These are phyloP conservation scores for Musca domestica DNA, from an alignment of 1,140 invertebrate species.

Conservation along the genomic window DNA sequence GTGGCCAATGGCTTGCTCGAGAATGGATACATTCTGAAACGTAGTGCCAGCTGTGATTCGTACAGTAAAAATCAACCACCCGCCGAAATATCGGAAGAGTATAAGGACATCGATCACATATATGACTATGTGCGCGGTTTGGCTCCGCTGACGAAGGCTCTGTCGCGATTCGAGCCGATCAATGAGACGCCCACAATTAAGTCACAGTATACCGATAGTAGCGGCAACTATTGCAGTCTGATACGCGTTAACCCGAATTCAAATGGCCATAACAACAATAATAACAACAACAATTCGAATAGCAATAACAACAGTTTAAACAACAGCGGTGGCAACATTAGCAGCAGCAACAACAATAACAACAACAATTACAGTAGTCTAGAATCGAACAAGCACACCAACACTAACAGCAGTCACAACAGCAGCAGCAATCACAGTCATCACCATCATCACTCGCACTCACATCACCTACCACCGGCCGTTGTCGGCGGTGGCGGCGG, in stretches of 20 bases:
- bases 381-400: conserved; percentile 50
- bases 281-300: conserved; percentile 31
- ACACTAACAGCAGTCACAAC: conserved; percentile 37
- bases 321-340: conserved; percentile 17
- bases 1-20: conserved; percentile 35
- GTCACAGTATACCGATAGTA: conserved; percentile 50
- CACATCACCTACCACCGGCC: conserved; percentile 23
- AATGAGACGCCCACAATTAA: conserved; percentile 54
- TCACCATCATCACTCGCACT: conserved; percentile 33
- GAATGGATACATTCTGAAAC: conserved; percentile 62
- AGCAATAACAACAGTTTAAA: conserved; percentile 28
- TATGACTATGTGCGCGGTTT: conserved; percentile 94
- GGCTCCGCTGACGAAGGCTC: conserved; percentile 80
- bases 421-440: conserved; percentile 31
- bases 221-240: conserved; percentile 51
- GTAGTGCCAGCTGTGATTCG: conserved; percentile 70
- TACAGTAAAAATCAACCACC: conserved; percentile 44
- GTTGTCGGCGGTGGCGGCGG: conserved; percentile 16
- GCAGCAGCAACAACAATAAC: conserved; percentile 28
- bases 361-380: conserved; percentile 51
- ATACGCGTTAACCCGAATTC: conserved; percentile 37
- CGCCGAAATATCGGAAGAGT: conserved; percentile 71
- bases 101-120: conserved; percentile 95
- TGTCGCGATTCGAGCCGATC: conserved; percentile 60
- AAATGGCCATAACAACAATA: conserved; percentile 24